Percentiles rank a stretch among this genome's conserved stretches.
Conservation (phyloP, 2,888 invertebrate genomes). For the Dascillus cervinus region DNA sequence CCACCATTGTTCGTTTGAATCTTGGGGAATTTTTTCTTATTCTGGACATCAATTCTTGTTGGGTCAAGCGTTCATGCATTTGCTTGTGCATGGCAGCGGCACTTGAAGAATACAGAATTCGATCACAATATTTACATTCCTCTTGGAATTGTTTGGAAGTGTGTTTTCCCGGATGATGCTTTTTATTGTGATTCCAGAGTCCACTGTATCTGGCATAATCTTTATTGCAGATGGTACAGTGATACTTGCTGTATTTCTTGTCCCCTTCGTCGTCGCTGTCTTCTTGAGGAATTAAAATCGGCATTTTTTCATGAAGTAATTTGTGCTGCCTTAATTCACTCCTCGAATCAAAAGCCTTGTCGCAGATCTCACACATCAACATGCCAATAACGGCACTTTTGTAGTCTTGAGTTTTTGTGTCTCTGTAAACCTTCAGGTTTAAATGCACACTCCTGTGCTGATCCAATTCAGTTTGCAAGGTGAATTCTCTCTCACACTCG, state of each 20-base stretch:
- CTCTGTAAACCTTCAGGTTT: slow-evolving; percentile 58
- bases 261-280: slow-evolving; percentile 40
- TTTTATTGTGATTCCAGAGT: slow-evolving; percentile 34
- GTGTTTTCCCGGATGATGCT: slow-evolving; percentile 25
- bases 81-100: slow-evolving; percentile 32
- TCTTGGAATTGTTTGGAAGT: slow-evolving; percentile 24
- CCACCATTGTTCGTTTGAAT: background rate
- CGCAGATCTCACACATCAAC: slow-evolving; percentile 44
- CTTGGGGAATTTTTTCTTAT: background rate
- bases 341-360: slow-evolving; percentile 49
- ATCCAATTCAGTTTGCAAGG: slow-evolving; percentile 51
- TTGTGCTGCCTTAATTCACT: slow-evolving; percentile 33
- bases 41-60: background rate
- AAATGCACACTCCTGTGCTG: slow-evolving; percentile 61
- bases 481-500: slow-evolving; percentile 56
- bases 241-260: slow-evolving; percentile 45
- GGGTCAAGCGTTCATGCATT: slow-evolving; percentile 30
- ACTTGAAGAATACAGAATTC: slow-evolving; percentile 29
- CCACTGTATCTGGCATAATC: slow-evolving; percentile 34
- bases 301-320: slow-evolving; percentile 29
- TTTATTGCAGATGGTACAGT: slow-evolving; percentile 50
- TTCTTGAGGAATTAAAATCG: slow-evolving; percentile 40
- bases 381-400: slow-evolving; percentile 47
- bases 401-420: slow-evolving; percentile 53
- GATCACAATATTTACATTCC: slow-evolving; percentile 32